These are phyloP conservation scores for Phymanthus crucifer DNA, from an alignment of 92 coral and sea anemone species.

Conservation along the genomic window DNA sequence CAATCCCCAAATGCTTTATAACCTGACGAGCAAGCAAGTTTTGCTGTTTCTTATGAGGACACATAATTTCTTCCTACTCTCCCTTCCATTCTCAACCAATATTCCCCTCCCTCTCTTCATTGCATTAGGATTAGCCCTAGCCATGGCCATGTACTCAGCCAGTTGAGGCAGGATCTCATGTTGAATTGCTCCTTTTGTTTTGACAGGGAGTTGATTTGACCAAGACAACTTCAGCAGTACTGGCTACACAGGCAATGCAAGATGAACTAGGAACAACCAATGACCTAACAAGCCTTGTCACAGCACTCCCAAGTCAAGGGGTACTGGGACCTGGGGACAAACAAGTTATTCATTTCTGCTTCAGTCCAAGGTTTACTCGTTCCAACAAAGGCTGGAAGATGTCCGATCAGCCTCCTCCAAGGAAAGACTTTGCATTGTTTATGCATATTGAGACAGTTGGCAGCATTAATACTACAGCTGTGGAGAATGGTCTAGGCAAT, in stretches of 20 bases:
- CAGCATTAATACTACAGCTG: constrained; percentile 65
- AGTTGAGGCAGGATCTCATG: no score
- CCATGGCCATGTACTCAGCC: no score
- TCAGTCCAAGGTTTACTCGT: constrained; percentile 85
- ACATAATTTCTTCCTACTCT: no score
- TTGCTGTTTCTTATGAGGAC: no score
- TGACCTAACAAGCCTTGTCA: constrained; percentile 83
- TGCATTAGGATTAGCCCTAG: no score
- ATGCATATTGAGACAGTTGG: constrained; percentile 98
- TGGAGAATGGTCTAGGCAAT: constrained; percentile 21
- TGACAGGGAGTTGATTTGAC: constrained; percentile 89
- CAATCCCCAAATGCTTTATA: no score
- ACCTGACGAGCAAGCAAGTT: no score
- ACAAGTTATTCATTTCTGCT: constrained; percentile 70
- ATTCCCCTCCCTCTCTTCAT: no score
- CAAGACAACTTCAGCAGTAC: constrained; percentile 76
- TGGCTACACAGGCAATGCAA: constrained; percentile 63
- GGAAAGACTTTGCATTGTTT: constrained; percentile 90
- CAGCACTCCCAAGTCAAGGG: constrained; percentile 94
- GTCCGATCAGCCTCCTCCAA: constrained; percentile 81
- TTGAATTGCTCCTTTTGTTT: neutral
- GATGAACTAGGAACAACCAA: constrained; percentile 75
- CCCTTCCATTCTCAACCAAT: no score
- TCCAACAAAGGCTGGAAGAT: constrained; percentile 80
- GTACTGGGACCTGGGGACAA: constrained; percentile 77